Evolutionary conservation across 2,888 invertebrate species (phyloP), one percentile per base, ranked within the genome.

Genomic region (Selenia dentaria): DNA sequence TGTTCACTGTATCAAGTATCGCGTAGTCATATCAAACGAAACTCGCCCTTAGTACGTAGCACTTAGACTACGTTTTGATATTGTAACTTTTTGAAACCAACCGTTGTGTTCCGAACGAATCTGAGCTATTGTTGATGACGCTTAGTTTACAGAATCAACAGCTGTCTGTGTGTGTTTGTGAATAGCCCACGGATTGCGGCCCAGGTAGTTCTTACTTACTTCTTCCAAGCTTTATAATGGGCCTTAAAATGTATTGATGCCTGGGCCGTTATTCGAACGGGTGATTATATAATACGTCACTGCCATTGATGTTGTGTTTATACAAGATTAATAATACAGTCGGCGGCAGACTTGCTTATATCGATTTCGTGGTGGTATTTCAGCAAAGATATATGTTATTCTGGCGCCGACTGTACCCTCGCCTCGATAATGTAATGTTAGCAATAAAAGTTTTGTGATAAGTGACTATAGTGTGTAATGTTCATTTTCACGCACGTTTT

Each of bases 361-460:
- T 16, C 11, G 26, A 6, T 2, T 16, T 40, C 10, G 9, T 33
- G 36, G 35, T 27, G 12, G 13, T 13, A 9, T 27, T 27, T 1
- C 33, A 33, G 12, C 13, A 16, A 28, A 22, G 22, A 12, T 51
- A 28, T 42, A 50, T 39, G 49, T 43, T 37, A 47, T 40, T 38
- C 39, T 42, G 5, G 22, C 44, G 49, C 42, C 47, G 52, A 38
- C 45, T 41, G 57, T 54, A 51, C 59, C 38, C 48, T 59, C 63
- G 69, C 69, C 67, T 73, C 74, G 67, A 73, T 59, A 67, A 62
- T 66, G 67, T 75, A 82, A 67, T 73, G 60, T 76, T 83, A 89
- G 89, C 88, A 87, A 87, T 89, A 87, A 84, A 71, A 46, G 25
- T 62, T 78, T 79, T 87, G 86, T 87, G 88, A 88, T 88, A 87